These are phyloP conservation scores for Wasmannia auropunctata DNA, from an alignment of 1,140 invertebrate species.

Conservation along the genomic window DNA sequence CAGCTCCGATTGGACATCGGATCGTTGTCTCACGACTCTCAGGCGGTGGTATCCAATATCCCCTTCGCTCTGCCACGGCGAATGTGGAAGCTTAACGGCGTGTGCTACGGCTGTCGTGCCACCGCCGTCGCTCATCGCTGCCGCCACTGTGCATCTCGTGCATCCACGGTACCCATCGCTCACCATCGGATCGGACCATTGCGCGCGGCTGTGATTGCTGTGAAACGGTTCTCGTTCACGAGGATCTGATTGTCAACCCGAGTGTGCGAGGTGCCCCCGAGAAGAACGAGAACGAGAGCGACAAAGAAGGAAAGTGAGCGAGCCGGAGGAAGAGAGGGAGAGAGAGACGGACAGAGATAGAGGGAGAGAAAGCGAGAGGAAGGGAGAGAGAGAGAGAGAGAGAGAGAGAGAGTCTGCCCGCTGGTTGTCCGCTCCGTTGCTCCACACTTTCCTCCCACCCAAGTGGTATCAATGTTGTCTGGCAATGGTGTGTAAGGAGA, in stretches of 20 bases:
- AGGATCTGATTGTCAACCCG: slow-evolving; percentile 41
- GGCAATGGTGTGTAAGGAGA: slow-evolving; percentile 98
- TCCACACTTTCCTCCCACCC: slow-evolving; percentile 81
- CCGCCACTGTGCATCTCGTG: slow-evolving; percentile 68
- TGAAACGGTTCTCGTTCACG: slow-evolving; percentile 57
- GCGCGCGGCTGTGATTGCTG: too few species aligned
- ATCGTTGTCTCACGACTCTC: not conserved
- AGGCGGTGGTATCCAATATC: not conserved
- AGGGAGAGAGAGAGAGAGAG: slow-evolving; percentile 13
- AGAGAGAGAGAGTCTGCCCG: slow-evolving; percentile 17
- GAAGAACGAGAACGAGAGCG: not conserved
- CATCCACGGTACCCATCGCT: slow-evolving; percentile 37
- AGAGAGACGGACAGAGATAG: not conserved
- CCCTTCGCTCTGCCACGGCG: not conserved
- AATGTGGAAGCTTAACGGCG: slow-evolving; percentile 47
- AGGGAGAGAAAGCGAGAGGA: slow-evolving; percentile 1
- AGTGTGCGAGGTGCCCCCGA: slow-evolving; percentile 22
- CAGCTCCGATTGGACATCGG: not conserved
- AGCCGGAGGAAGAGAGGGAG: not conserved
- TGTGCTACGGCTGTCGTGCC: slow-evolving; percentile 44
- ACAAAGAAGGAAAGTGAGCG: not conserved
- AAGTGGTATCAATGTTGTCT: slow-evolving; percentile 89
- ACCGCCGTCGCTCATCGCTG: slow-evolving; percentile 41
- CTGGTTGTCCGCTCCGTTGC: slow-evolving; percentile 78
- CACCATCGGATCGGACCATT: slow-evolving; percentile 37